phyloP scores from a whole-genome alignment of 2,888 invertebrate genomes.

The Cerceris ruficornis region DNA sequence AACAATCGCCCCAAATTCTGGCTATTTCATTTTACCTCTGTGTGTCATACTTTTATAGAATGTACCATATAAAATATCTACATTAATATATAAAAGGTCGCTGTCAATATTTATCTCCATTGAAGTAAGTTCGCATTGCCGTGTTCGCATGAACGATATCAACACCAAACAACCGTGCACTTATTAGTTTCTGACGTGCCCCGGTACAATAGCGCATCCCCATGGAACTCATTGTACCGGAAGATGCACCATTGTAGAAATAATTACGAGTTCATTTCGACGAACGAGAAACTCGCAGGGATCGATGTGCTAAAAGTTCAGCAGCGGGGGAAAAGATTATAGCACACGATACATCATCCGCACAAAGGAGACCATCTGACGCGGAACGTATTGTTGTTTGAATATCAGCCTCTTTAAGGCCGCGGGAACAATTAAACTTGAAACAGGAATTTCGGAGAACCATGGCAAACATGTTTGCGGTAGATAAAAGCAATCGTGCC shows the following conservation, averaged over 20 bases:
- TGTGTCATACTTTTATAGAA: too few relatives aligned
- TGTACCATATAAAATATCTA: too few relatives aligned
- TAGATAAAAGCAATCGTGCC: background rate
- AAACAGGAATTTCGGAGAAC: background rate
- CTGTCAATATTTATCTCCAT: too few relatives aligned
- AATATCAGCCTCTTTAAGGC: conserved; percentile 29
- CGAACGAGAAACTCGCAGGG: conserved; percentile 15
- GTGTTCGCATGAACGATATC: conserved; percentile 1
- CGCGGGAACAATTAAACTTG: conserved; percentile 3
- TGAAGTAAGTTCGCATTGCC: background rate
- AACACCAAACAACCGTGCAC: background rate
- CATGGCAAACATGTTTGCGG: background rate
- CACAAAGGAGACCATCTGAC: conserved; percentile 19
- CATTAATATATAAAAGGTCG: too few relatives aligned
- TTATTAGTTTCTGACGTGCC: conserved; percentile 3
- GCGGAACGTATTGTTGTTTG: conserved; percentile 30
- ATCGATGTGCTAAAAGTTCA: conserved; percentile 36
- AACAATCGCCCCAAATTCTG: too few relatives aligned
- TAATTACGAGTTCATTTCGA: conserved; percentile 23
- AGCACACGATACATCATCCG: conserved; percentile 32
- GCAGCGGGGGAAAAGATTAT: conserved; percentile 12
- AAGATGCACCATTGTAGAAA: background rate
- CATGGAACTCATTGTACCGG: conserved; percentile 2
- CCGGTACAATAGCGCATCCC: conserved; percentile 5
- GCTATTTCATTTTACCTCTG: too few relatives aligned